Evolutionary conservation across 2,888 invertebrate species (phyloP).

Genomic region (Zonitis immaculata): DNA sequence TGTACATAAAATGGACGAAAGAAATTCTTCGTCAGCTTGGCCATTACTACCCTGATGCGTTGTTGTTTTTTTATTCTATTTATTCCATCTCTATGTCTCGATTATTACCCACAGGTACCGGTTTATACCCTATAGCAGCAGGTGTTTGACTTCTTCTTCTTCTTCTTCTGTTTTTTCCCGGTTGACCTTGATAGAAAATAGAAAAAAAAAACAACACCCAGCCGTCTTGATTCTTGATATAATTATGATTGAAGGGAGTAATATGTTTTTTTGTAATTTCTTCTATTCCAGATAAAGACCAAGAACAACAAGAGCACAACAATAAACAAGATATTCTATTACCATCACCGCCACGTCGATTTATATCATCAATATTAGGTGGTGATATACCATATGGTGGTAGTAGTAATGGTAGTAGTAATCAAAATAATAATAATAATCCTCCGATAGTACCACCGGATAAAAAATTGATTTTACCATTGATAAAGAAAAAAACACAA

Average conservation of each 20-base stretch:
- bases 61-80: background rate
- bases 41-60: background rate
- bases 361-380: slow-evolving; percentile 75
- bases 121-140: slow-evolving; percentile 26
- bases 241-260: background rate
- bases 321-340: slow-evolving; percentile 38
- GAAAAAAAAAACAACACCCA: too few species aligned
- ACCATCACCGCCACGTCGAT: slow-evolving; percentile 55
- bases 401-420: too few species aligned
- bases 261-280: too few species aligned
- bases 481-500: slow-evolving; percentile 50
- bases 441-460: slow-evolving; percentile 55
- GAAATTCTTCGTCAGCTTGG: slow-evolving; percentile 12
- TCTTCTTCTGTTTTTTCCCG: slow-evolving; percentile 2
- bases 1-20: too few species aligned
- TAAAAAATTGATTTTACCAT: slow-evolving; percentile 58
- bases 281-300: slow-evolving; percentile 40
- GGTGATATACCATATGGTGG: slow-evolving; percentile 81
- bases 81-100: background rate
- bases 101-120: slow-evolving; percentile 22
- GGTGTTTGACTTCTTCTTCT: slow-evolving; percentile 15
- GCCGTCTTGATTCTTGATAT: too few species aligned
- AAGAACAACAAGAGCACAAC: slow-evolving; percentile 20
- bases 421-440: too few species aligned
- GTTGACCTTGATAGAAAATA: slow-evolving; percentile 13